Evolutionary conservation across 2,888 invertebrate species (phyloP), one percentile per base, ranked within the genome.

Genomic region (Coecobrya sp.): DNA sequence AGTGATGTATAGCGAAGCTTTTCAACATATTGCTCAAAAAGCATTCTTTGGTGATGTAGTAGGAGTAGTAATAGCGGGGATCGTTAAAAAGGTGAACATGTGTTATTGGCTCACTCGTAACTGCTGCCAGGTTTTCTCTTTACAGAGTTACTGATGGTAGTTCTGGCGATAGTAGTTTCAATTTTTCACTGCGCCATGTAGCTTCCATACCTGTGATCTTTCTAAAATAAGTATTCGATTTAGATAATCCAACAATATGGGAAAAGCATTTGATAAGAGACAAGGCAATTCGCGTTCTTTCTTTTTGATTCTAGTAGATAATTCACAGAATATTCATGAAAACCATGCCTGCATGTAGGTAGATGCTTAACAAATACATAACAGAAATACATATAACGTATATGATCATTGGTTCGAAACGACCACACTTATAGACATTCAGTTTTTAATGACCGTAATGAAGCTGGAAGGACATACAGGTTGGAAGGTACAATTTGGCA

Each of bases 81-180:
- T 87, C 79, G 87, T 87, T 87, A 79, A 86, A 86, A 79, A 87
- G 79, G 76, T 87, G 87, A 87, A 87, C 87, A 87, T 87, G 87
- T 87, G 87, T 87, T 87, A 87, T 87, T 87, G 87, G 87, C 87
- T 79, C 79, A 79, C 87, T 87, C 87, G 62, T 87, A 65, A 62
- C 62, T 25, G n/a, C 76, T 52, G 22, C 86, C 86, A 59, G 45
- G 73, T 86, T 73, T 73, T 73, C 86, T 73, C 73, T 73, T 68
- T 36, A 52, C 49, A 19, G 30, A 30, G 52, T 52, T 4, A n/a
- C 79, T 49, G 27, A n/a, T 49, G 16, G 73, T 11, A 8, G 13
- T 5, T 52, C 19, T 49, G 49, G 25, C 52, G 30, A 36, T 42
- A n/a, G 19, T n/a, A 62, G 36, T 36, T 36, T 36, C 2, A 36